Evolutionary conservation across 2,113 vertebrate species (phyloP), one percentile per base, ranked within the genome.

Genomic region (Gasterosteus nipponicus): DNA sequence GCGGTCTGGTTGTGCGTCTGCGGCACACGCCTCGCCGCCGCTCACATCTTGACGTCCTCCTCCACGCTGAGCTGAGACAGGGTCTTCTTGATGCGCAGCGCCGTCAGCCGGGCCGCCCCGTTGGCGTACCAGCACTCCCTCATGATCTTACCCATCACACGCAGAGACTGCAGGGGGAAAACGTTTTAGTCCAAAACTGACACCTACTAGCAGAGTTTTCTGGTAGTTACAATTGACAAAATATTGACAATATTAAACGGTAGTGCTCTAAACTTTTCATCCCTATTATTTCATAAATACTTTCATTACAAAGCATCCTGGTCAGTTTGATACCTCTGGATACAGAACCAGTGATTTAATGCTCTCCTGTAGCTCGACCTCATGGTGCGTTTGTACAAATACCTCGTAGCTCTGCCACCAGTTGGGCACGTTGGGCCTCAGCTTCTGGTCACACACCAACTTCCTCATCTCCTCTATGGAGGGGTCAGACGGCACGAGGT

Each of bases 391-490:
- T 26, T 26, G 22, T 26, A 26, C 22, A 83, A 74, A 59, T 87
- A 99, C 98, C 97, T 99, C 98, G 0, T 98, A 98, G 92, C 97
- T 99, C 89, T 99, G 98, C 98, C 98, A 99, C 97, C 97, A 98
- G 92, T 99, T 99, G 22, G 97, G 98, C 88, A 99, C 96, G 39
- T 97, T 99, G 3, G 98, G 98, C 79, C 98, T 92, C 14, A 98
- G 86, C 61, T 98, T 98, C 95, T 99, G 97, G 79, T 99, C 98
- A 76, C 98, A 99, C n/a, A 99, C 97, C 0, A 99, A 96, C 94
- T 98, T 99, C 86, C 98, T 93, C 98, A 99, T 99, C 89, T 99
- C 98, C 81, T 99, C 98, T 75, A 99, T 99, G 3, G 98, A 99
- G 16, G 98, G 98, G 86, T 99, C 98, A 2, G 98, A 97, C 87